Base-by-base conservation (phyloP, 2,113 vertebrate genomes). In the Gambusia affinis region DNA sequence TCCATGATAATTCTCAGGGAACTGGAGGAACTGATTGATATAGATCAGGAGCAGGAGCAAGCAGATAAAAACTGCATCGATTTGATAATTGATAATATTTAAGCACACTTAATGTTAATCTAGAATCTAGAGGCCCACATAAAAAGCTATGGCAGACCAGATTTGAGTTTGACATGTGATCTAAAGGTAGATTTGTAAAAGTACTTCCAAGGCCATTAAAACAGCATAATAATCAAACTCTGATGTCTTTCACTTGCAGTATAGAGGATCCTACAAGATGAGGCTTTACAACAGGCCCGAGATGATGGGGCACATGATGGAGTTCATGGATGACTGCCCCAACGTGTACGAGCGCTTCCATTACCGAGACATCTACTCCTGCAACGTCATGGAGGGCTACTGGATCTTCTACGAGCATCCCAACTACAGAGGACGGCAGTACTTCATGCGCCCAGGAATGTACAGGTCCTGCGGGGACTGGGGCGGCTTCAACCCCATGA, bases 361-460 rank as follows among this genome's bases (percentile, higher is more conserved):
- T 64, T 84, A 76, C 85, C 87, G 28, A 31, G 90, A 96, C 67
- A 90, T 94, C 85, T 94, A 88, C 85, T 95, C 92, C 66, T 92
- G 88, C 80, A 89, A 94, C 66, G 70, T 94, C 70, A 85, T 88
- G 85, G 92, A 93, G 79, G 93, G 94, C 29, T 94, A 74, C 92
- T 95, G 94, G 94, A 81, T 88, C 85, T 93, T 94, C 90, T 94
- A 94, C 6, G 94, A 94, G 91, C 93, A 95, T 75, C 92, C 93
- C 3, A 86, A 94, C 91, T 95, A 92, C 88, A 93, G 90, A 79
- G 93, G 94, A 30, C 92, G 92, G 64, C 92, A 94, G 90, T 95
- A 91, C 72, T 91, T 95, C 92, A 78, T 94, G 84, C 82, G 92
- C 60, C 92, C 93, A 0, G 94, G 92, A 60, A 89, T 94, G 86